Evolutionary conservation across 2,888 invertebrate genomes (phyloP).

Genomic region (Gymnoscelis rufifasciata): DNA sequence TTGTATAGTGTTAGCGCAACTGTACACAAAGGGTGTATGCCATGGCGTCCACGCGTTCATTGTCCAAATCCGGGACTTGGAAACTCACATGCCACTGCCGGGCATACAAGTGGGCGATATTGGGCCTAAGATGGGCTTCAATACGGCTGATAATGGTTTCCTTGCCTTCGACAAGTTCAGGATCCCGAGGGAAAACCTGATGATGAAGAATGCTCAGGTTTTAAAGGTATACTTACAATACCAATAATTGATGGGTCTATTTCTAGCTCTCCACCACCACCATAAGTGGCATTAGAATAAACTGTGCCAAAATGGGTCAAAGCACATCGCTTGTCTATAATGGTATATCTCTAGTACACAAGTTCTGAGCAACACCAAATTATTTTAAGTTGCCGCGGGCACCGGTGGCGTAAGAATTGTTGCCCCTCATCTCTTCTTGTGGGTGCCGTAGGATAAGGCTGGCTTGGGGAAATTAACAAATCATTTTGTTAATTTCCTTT

Average conservation of each 20-base stretch:
- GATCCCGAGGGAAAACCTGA: conserved; percentile 90
- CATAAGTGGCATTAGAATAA: too few relatives aligned
- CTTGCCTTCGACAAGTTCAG: conserved; percentile 89
- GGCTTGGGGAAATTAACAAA: too few relatives aligned
- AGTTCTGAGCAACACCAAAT: too few relatives aligned
- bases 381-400: too few relatives aligned
- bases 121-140: conserved; percentile 94
- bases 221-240: conserved; percentile 38
- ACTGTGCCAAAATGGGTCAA: too few relatives aligned
- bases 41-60: conserved; percentile 94
- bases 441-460: too few relatives aligned
- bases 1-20: conserved; percentile 92
- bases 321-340: too few relatives aligned
- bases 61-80: conserved; percentile 90
- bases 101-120: conserved; percentile 95
- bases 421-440: too few relatives aligned
- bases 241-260: not conserved
- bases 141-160: conserved; percentile 93
- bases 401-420: too few relatives aligned
- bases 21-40: conserved; percentile 87
- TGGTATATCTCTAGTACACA: too few relatives aligned
- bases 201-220: conserved; percentile 95
- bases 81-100: conserved; percentile 89
- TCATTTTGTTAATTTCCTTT: too few relatives aligned
- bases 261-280: not conserved